A percentile compares a stretch with the other conserved stretches of the same genome.
Conservation (phyloP, 2,797 vertebrate species). For the Chiroxiphia lanceolata region DNA sequence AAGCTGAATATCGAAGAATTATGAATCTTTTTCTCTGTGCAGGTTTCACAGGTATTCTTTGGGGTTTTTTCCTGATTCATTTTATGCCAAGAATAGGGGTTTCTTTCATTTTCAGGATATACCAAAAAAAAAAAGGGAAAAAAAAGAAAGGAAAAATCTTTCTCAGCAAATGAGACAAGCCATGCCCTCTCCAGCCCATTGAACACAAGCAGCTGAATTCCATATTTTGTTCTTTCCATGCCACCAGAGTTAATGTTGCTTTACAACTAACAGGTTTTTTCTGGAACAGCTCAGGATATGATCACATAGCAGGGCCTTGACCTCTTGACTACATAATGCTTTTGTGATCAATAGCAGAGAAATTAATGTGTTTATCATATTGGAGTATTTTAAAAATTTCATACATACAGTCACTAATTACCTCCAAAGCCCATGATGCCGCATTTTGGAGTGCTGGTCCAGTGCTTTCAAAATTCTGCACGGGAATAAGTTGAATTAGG, state of each 20-base stretch:
- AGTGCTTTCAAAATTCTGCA: background rate
- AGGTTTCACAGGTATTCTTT: background rate
- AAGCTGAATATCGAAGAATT: slow-evolving; percentile 13
- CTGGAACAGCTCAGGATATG: slow-evolving; percentile 52
- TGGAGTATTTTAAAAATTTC: slow-evolving; percentile 8
- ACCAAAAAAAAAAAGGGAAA: too few species aligned
- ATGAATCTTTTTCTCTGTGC: background rate
- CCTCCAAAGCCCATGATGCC: background rate
- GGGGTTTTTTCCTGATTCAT: background rate
- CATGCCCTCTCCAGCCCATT: background rate
- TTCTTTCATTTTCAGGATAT: background rate
- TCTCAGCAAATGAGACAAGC: background rate
- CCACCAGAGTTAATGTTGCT: slow-evolving; percentile 6
- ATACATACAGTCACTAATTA: slow-evolving; percentile 31
- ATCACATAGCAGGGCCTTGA: slow-evolving; percentile 38
- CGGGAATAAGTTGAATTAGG: background rate
- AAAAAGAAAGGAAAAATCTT: rapidly evolving
- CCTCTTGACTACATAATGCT: slow-evolving; percentile 61
- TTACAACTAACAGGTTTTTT: slow-evolving; percentile 11
- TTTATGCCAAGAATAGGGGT: background rate
- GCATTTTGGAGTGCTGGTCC: background rate
- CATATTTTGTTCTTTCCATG: background rate
- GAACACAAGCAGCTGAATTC: background rate
- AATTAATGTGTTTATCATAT: slow-evolving; percentile 64
- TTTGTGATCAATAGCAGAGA: slow-evolving; percentile 68